Base-by-base conservation (phyloP, 2,113 vertebrate genomes). In the Cyprinus carpio region DNA sequence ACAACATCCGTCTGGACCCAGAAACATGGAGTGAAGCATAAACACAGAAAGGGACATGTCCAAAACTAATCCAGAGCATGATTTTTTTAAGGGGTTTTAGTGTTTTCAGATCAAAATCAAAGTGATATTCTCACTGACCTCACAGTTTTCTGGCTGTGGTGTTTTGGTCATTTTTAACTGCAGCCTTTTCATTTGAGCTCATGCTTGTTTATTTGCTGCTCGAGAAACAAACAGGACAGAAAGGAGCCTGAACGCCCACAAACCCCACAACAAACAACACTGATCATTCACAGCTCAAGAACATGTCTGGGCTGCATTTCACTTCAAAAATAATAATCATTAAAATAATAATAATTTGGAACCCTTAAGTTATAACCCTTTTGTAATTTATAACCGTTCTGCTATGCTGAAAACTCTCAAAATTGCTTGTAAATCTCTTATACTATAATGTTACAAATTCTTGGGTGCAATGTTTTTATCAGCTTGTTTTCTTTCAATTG, bases 191-290 rank as follows among this genome's bases (percentile, higher is more conserved):
- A 74, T 23, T 23, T 1, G 12, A 56, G 27, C 51, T 54, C 75
- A 56, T 31, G 3, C 49, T 16, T 6, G 16, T 54, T 20, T 5
- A 9, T 76, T 54, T 51, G 49, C 49, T 10, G 25, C 75, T 34
- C 18, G 4, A 78, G 54, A 79, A 78, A 60, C 54, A 78, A 78
- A 60, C 54, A 12, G 2, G 49, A 77, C 27, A 51, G 74, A 58
- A 77, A 56, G 1, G 56, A 77, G 10, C 51, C 75, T 6, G 75
- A 23, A 56, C 16, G 16, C 69, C 74, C 74, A 54, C 25, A 54
- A 54, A 76, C 46, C 46, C 25, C 25, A 51, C 40, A 43, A 43
- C 71, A 43, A 40, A 74, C 23, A 8, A 15, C 43, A 10, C 13
- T 34, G 27, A 77, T 10, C 49, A 11, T 34, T 56, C 16, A 56